Conservation (phyloP, 2,888 invertebrate species). For the Mythimna loreyi region DNA sequence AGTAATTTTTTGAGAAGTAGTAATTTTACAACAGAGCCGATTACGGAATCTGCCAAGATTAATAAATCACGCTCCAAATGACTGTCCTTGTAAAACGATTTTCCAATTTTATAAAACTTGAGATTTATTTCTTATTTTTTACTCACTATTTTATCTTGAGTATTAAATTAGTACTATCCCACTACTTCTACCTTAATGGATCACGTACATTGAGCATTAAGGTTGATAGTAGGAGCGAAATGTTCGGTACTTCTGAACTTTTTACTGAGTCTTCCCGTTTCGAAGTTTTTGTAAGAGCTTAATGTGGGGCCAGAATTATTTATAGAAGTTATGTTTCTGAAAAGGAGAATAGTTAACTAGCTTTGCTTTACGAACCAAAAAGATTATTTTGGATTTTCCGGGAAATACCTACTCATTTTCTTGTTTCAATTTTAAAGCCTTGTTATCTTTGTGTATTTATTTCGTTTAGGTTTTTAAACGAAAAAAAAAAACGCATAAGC, state of each 20-base stretch:
- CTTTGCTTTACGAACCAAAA: neutral
- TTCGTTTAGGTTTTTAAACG: too few relatives aligned
- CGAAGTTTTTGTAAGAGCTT: conserved; percentile 55
- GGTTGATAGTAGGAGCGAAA: conserved; percentile 63
- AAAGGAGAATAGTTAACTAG: conserved; percentile 24
- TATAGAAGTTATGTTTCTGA: conserved; percentile 42
- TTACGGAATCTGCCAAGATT: neutral
- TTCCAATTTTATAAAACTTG: conserved; percentile 10
- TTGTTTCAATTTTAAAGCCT: neutral
- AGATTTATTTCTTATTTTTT: conserved; percentile 19
- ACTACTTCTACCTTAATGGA: conserved; percentile 66
- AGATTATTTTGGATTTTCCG: neutral
- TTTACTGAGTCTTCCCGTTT: conserved; percentile 50
- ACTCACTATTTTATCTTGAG: conserved; percentile 24
- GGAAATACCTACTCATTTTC: neutral
- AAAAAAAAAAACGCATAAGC: neutral
- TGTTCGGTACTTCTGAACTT: conserved; percentile 58
- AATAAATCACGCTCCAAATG: conserved; percentile 2
- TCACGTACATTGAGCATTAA: conserved; percentile 72
- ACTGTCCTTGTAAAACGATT: conserved; percentile 13
- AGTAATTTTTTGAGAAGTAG: too few relatives aligned
- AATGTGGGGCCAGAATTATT: conserved; percentile 55
- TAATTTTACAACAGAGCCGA: too few relatives aligned
- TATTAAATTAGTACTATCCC: conserved; percentile 53
- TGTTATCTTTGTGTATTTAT: neutral